Evolutionary conservation across 2,888 invertebrate species (phyloP), one percentile per base, ranked within the genome.

Genomic region (Ichneumoninae sp.): DNA sequence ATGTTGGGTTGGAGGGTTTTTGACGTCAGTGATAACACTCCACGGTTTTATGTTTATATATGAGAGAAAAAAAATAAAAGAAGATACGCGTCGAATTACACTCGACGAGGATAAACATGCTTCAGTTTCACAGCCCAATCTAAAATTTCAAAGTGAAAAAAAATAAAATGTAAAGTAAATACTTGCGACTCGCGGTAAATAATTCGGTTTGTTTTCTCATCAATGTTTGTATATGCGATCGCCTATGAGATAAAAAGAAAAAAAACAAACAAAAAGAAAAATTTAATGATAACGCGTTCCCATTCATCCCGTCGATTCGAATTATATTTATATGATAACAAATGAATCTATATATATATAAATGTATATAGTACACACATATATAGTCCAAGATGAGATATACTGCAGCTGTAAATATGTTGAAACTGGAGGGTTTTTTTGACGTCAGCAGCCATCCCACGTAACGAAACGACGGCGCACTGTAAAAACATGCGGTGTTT

Each of bases 1-100:
- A 86, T 82, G 82, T 86, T 86, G 82, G 84, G 84, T 82, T 76
- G 84, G 84, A 82, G 86, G 82, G 72, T 86, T 82, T 86, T 84
- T 80, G 86, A 84, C 84, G 84, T 84, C 84, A 82, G 84, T 83
- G 76, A 52, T 70, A 83, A 80, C 76, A 13, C 84, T 84, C 84
- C 74, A 78, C 60, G 62, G 72, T 69, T 77, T 84, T 40, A 69
- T 54, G 60, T 84, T 84, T 52, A 80, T 80, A 77, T 81, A 78
- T 81, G 69, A 74, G 70, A 57, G 52, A 68, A 57, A 74, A 69
- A 66, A 33, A 33, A 33, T 33, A 16, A 47, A 52, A n/a, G 19
- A 52, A 52, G 52, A 6, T 19, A 52, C 72, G 54, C 52, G 77
- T 80, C 80, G 80, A 70, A 74, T 77, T 69, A 66, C 70, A 57